Base-by-base conservation (phyloP, 2,797 vertebrate species). In the Mycteria americana region DNA sequence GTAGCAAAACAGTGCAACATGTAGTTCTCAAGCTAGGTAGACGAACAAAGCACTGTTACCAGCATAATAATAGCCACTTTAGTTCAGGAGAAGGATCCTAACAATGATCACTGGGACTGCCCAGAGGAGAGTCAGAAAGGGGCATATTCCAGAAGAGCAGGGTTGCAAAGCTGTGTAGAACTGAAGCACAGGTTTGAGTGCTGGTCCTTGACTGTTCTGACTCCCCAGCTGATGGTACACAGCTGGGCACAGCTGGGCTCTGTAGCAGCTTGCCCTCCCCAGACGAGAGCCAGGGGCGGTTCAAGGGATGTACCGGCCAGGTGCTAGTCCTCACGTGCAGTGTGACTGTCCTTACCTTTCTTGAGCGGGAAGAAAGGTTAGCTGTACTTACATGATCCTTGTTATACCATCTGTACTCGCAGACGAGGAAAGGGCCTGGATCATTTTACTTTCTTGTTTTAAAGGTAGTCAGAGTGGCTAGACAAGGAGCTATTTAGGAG, bases 331-430 rank as follows among this genome's bases (percentile, higher is more conserved):
- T 57, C 60, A 35, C 0, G 3, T 62, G 25, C 31, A 48, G 43
- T 17, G 25, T 22, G 13, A 25, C n/a, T 68, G 25, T 64, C 28
- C n/a, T 68, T 39, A 18, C 24, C 13, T 45, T 27, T 18, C 50
- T 25, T 35, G 21, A 74, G 7, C 39, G 41, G 33, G 45, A 83
- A 53, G 33, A 54, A 69, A 78, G 24, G 57, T 43, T 24, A 73
- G 3, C 19, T 53, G 23, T 27, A 18, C 11, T 15, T 43, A 28
- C 25, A 7, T 0, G 0, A 51, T 12, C 31, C 25, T 37, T 63
- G 12, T 37, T 77, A 51, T 19, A 68, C 10, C 1, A 19, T 23
- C 65, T 85, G 14, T 68, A 46, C 9, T 76, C 14, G 39, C 5
- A 48, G 27, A 67, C 0, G 6, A 89, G 65, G 30, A 68, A 64